A percentile compares a stretch with the other conserved stretches of the same genome.
Evolutionary conservation across 2,113 vertebrate species (phyloP).

Genomic region (Nothobranchius furzeri): DNA sequence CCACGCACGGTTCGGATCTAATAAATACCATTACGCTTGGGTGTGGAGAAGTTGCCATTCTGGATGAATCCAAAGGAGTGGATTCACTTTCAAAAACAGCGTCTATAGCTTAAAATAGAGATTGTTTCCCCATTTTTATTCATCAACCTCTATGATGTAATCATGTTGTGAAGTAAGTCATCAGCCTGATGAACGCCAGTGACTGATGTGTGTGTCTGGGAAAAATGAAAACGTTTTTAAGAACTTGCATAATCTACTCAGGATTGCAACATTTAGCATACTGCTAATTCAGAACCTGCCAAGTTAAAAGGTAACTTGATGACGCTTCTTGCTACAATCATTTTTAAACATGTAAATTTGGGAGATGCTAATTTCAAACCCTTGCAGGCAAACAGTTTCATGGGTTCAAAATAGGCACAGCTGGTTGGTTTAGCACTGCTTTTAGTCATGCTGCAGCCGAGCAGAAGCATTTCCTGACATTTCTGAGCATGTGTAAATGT

Average conservation of each 20-base stretch:
- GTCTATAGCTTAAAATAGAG: slow-evolving; percentile 33
- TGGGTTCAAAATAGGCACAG: slow-evolving; percentile 7
- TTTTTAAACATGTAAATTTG: slow-evolving; percentile 37
- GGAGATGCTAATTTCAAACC: slow-evolving; percentile 54
- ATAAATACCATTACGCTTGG: slow-evolving; percentile 48
- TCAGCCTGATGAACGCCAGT: neutral
- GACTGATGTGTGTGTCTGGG: neutral
- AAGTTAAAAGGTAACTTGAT: slow-evolving; percentile 31
- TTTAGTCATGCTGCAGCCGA: slow-evolving; percentile 8
- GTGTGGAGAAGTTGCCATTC: slow-evolving; percentile 37
- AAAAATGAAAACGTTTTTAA: neutral
- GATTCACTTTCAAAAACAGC: slow-evolving; percentile 65
- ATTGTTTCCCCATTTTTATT: slow-evolving; percentile 45
- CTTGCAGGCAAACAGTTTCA: slow-evolving; percentile 16
- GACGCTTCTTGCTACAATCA: slow-evolving; percentile 19
- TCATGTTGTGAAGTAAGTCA: slow-evolving; percentile 23
- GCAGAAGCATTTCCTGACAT: slow-evolving; percentile 7
- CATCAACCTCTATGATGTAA: slow-evolving; percentile 12
- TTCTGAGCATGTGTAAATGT: slow-evolving; percentile 2
- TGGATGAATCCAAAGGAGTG: slow-evolving; percentile 38
- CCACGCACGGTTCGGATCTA: slow-evolving; percentile 49
- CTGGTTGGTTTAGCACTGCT: slow-evolving; percentile 23
- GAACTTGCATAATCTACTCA: neutral
- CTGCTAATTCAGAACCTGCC: slow-evolving; percentile 20
- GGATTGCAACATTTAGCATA: neutral